Evolutionary conservation across 2,113 vertebrate genomes (phyloP).

Genomic region (Urocynchramus pylzowi): DNA sequence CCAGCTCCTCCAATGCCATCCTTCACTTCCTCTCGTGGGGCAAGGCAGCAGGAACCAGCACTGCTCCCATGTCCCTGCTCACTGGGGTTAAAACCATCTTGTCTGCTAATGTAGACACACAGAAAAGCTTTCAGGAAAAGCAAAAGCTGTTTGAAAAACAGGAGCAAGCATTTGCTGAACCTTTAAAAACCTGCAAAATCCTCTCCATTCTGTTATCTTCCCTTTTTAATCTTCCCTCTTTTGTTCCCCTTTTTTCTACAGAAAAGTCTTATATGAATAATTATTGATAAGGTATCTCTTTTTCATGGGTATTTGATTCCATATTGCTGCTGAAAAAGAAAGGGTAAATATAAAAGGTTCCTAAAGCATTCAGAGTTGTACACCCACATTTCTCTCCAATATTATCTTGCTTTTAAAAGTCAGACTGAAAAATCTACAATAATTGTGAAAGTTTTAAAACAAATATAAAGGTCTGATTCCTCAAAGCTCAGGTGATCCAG

Average conservation of each 20-base stretch:
- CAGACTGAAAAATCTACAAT: neutral
- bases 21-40: neutral
- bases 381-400: neutral
- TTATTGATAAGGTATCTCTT: neutral
- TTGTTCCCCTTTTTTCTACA: neutral
- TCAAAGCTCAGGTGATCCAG: neutral
- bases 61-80: neutral
- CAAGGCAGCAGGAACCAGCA: neutral
- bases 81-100: neutral
- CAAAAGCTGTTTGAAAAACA: neutral
- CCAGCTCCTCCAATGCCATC: rapidly evolving
- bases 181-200: neutral
- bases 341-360: neutral
- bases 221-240: neutral
- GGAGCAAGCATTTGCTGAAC: neutral
- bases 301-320: neutral
- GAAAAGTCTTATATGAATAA: neutral
- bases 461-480: neutral
- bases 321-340: neutral
- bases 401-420: neutral
- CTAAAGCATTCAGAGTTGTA: neutral
- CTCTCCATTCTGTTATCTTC: neutral
- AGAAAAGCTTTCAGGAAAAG: neutral
- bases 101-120: neutral
- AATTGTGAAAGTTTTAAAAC: neutral